Base-by-base conservation (phyloP, 2,113 vertebrate genomes). In the Oncorhynchus tshawytscha region DNA sequence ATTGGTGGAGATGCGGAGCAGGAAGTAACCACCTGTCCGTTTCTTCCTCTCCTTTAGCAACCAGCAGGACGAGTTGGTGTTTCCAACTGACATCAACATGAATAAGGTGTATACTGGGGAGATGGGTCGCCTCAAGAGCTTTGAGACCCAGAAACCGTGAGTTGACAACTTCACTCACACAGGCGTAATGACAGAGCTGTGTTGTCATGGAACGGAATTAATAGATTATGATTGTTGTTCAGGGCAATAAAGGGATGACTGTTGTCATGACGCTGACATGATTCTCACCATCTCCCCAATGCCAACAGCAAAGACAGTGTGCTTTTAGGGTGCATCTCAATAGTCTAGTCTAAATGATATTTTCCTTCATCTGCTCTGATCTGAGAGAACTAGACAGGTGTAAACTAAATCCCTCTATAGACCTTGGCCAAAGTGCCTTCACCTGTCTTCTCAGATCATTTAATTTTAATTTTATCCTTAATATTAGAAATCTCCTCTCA, bases 111-210 rank as follows among this genome's bases (percentile, higher is more conserved):
- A 95, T 76, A 82, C 79, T 0, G 95, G 95, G 0, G 95, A 96
- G 90, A 91, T 96, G 94, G 94, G 94, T 20, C 92, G 95, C 0
- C 93, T 96, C 69, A 95, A 94, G 88, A 95, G 95, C 92, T 96
- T 95, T 0, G 92, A 96, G 87, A 94, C 86, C 81, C 95, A 96
- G 90, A 96, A 94, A 81, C 94, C 95, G 95, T 96, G 84, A 95
- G 95, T 95, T 76, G 5, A 60, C 70, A 64, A 48, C 24, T 4
- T 27, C n/a, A 11, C 59, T 22, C 18, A 60, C 20, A 60, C 59
- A 22, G 31, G 18, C 31, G 8, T 20, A 64, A 25, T 59, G 15
- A 24, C 68, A 70, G 45, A 70, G 68, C 68, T 25, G 68, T 18
- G 45, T 70, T 24, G 45, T 22, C 16, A 22, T 49, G n/a, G n/a